Evolutionary conservation across 2,888 invertebrate species (phyloP).

Genomic region (Stictocephala bisonia): DNA sequence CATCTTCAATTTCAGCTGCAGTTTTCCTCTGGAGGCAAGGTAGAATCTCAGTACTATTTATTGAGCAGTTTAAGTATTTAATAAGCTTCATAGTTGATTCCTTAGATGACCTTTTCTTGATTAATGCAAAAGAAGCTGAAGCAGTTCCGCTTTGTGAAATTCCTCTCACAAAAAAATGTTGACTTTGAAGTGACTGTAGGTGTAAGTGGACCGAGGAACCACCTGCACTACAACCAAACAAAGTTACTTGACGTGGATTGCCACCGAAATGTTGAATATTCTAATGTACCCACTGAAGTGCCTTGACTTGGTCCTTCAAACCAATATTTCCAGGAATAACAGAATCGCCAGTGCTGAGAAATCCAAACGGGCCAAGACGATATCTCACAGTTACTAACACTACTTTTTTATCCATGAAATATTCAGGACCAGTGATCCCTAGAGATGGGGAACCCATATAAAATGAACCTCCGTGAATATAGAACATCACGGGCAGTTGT

Average conservation of each 20-base stretch:
- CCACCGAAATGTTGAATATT: slow-evolving; percentile 20
- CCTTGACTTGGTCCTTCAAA: slow-evolving; percentile 24
- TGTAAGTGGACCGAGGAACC: slow-evolving; percentile 27
- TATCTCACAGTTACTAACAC: slow-evolving; percentile 18
- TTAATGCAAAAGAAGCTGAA: neutral
- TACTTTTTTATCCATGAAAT: slow-evolving; percentile 15
- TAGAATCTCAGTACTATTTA: neutral
- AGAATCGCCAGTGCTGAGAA: slow-evolving; percentile 13
- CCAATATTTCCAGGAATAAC: slow-evolving; percentile 20
- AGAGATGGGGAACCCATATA: slow-evolving; percentile 3
- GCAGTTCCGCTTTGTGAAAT: slow-evolving; percentile 27
- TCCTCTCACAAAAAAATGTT: slow-evolving; percentile 10
- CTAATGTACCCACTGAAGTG: slow-evolving; percentile 2
- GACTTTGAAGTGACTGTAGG: slow-evolving; percentile 14
- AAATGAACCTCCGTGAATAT: slow-evolving; percentile 22
- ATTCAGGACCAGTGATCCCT: slow-evolving; percentile 10
- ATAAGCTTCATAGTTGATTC: neutral
- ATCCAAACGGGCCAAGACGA: slow-evolving; percentile 32
- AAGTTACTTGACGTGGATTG: neutral
- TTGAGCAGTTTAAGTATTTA: neutral
- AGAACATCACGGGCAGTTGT: slow-evolving; percentile 16
- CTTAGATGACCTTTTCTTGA: neutral
- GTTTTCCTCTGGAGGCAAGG: neutral
- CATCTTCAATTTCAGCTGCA: slow-evolving; percentile 9
- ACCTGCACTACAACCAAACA: slow-evolving; percentile 19